A percentile compares a stretch with the other conserved stretches of the same genome.
phyloP scores from a whole-genome alignment of 2,113 vertebrate species.

The Australoheros scitulus region DNA sequence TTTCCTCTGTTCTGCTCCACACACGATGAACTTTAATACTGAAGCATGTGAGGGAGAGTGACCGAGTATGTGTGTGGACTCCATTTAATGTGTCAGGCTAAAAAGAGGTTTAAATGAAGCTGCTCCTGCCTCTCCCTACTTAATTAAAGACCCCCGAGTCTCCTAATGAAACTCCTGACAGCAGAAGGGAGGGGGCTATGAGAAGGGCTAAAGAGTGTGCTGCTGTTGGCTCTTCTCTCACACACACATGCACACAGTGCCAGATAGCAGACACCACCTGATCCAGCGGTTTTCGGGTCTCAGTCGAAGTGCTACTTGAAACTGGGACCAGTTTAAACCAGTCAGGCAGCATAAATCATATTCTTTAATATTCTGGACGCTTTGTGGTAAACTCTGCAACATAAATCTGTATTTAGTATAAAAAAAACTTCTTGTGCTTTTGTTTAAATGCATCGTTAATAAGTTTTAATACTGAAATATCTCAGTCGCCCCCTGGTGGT shows the following conservation, averaged over 20 bases:
- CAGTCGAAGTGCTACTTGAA: not conserved
- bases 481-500: too few relatives aligned
- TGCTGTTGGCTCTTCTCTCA: not conserved
- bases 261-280: constrained; percentile 3
- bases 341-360: not conserved
- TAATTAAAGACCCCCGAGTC: constrained; percentile 52
- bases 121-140: constrained; percentile 11
- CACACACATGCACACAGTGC: not conserved
- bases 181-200: not conserved
- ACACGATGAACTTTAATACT: not conserved
- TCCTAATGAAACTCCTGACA: constrained; percentile 48
- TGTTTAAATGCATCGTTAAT: too few relatives aligned
- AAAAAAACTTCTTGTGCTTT: too few relatives aligned
- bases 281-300: not conserved
- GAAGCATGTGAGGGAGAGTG: not conserved
- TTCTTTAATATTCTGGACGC: not conserved
- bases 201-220: constrained; percentile 16
- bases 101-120: constrained; percentile 34
- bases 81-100: constrained; percentile 26
- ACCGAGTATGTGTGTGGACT: not conserved
- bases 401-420: too few relatives aligned
- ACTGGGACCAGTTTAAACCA: not conserved
- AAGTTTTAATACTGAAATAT: too few relatives aligned
- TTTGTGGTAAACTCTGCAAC: not conserved
- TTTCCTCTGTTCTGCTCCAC: not conserved